Base-by-base conservation (phyloP, 2,888 invertebrate species). In the Eledone cirrhosa region DNA sequence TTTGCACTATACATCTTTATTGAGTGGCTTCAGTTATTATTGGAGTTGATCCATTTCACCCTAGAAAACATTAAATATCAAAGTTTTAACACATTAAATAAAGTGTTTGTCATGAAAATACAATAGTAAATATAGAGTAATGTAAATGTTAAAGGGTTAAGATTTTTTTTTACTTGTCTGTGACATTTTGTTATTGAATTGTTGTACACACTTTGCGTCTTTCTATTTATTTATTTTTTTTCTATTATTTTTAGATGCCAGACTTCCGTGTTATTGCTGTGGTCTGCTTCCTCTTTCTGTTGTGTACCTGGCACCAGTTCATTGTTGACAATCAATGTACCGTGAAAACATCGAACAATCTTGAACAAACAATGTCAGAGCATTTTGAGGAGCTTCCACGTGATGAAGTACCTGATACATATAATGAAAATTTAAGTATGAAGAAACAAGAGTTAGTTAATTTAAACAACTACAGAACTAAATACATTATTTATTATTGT, bases 401-500 rank as follows among this genome's bases (percentile, higher is more conserved):
- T 22, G 31, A 47, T 16, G 74, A 48, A 29, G 33, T 78, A 14
- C 19, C 33, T 22, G 78, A 67, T 14, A 11, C n/a, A n/a, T 24
- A 48, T 7, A 53, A 77, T 7, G 59, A 63, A 24, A 7, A 59
- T 7, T 13, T 19, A 24, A 47, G 47, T 41, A 13, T 33, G 1
- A 22, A 22, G 16, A 47, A 47, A 47, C 59, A 48, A 16, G 41
- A 41, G 4, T 33, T 47, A 22, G 47, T 29, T 2, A 33, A 74
- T 27, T 27, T 41, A 24, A n/a, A 59, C 22, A 74, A 24, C 29
- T 41, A 31, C 24, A 19, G 47, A 29, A 72, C 78, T 59, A 81
- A 78, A 24, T 83, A 80, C 65, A 48, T 83, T 14, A 80, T 83
- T 78, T 83, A 81, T 53, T 5, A 80, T 19, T 83, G 83, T 76